These are phyloP conservation scores for Meta bourneti DNA, from an alignment of 2,888 invertebrate species.

Conservation along the genomic window DNA sequence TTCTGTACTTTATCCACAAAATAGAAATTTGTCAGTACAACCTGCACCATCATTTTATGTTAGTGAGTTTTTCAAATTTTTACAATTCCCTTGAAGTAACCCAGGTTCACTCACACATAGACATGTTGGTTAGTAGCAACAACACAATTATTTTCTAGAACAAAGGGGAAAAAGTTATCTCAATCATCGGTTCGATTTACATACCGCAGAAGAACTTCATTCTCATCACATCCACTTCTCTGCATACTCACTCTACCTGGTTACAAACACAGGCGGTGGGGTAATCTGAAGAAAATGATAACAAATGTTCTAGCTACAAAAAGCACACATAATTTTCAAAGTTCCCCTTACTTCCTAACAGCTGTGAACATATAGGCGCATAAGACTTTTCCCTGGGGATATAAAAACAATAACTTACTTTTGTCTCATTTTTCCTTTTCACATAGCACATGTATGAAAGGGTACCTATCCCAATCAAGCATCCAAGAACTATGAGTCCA, in stretches of 20 bases:
- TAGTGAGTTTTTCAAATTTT: background rate
- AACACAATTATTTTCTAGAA: background rate
- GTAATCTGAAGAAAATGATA: constrained; percentile 70
- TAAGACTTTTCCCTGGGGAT: background rate
- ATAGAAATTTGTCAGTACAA: background rate
- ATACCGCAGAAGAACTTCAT: constrained; percentile 27
- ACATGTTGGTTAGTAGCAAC: background rate
- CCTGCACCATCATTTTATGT: background rate
- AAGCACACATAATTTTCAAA: constrained; percentile 18
- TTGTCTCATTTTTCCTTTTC: constrained; percentile 26
- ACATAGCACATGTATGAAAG: constrained; percentile 30
- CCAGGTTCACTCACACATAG: background rate
- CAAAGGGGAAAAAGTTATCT: background rate
- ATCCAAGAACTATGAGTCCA: constrained; percentile 57
- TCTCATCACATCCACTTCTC: constrained; percentile 27
- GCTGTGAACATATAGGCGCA: background rate
- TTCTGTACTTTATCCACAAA: background rate
- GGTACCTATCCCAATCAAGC: constrained; percentile 45
- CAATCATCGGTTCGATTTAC: constrained; percentile 9
- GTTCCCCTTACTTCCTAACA: constrained; percentile 28
- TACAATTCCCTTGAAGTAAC: background rate
- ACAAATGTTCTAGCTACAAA: constrained; percentile 52
- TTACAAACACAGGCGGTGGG: constrained; percentile 43
- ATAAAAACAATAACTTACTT: constrained; percentile 48
- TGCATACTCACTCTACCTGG: constrained; percentile 32